These are phyloP conservation scores for Tiphia femorata DNA, from an alignment of 2,888 invertebrate genomes.

Conservation along the genomic window DNA sequence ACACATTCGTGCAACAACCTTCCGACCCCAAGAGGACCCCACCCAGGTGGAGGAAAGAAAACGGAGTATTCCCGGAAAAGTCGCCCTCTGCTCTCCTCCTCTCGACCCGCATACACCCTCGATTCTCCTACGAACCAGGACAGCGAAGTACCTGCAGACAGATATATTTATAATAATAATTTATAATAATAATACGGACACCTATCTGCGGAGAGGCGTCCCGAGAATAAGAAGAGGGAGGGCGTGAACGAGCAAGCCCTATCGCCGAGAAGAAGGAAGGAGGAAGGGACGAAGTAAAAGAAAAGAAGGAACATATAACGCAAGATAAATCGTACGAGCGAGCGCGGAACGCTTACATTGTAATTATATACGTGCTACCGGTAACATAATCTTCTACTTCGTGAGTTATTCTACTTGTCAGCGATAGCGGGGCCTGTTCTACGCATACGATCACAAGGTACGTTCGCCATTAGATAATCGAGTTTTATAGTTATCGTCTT, in stretches of 20 bases:
- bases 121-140: conserved; percentile 58
- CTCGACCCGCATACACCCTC: conserved; percentile 21
- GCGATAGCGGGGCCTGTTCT: conserved; percentile 34
- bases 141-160: conserved; percentile 64
- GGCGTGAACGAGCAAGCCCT: too few relatives aligned
- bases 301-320: conserved; percentile 10
- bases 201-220: background rate
- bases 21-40: background rate
- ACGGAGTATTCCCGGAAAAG: conserved; percentile 2
- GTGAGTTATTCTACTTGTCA: conserved; percentile 30
- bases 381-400: conserved; percentile 35
- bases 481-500: too few relatives aligned
- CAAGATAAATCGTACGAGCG: conserved; percentile 27
- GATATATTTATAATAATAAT: conserved; percentile 59
- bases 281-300: background rate
- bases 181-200: conserved; percentile 10
- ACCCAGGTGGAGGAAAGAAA: conserved; percentile 7
- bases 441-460: conserved; percentile 41
- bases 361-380: conserved; percentile 23
- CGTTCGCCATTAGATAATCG: too few relatives aligned
- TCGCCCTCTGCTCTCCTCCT: conserved; percentile 16
- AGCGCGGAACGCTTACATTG: conserved; percentile 34
- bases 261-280: background rate
- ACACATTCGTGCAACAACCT: background rate
- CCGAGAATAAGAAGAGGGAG: conserved; percentile 6